phyloP scores from a whole-genome alignment of 2,113 vertebrate genomes.

The Cyprinodon variegatus region DNA sequence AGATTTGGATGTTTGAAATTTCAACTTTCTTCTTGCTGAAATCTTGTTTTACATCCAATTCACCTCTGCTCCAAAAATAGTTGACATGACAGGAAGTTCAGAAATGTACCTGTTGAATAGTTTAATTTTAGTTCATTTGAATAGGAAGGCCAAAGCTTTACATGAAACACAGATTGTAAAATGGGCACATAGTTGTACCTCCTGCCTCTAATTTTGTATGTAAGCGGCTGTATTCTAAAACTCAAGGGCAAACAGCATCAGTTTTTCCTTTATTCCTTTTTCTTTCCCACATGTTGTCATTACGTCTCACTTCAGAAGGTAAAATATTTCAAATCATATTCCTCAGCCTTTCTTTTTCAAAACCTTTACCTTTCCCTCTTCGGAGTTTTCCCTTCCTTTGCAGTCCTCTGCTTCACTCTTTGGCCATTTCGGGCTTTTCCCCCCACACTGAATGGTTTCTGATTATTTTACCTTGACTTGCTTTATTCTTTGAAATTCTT shows the following conservation, averaged over 20 bases:
- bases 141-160: not conserved
- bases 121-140: not conserved
- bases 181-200: not conserved
- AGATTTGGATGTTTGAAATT: not conserved
- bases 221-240: not conserved
- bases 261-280: not conserved
- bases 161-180: not conserved
- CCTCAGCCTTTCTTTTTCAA: not conserved
- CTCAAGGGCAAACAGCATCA: not conserved
- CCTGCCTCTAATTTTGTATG: not conserved
- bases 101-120: not conserved
- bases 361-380: not conserved
- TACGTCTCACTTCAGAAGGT: not conserved
- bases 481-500: conserved; percentile 10
- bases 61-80: not conserved
- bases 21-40: not conserved
- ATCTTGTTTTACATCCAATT: not conserved
- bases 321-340: conserved; percentile 6
- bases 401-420: not conserved
- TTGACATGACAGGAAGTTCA: not conserved
- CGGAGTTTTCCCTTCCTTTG: not conserved
- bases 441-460: conserved; percentile 15
- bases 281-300: not conserved
- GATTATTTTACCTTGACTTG: not conserved
- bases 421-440: not conserved